Base-by-base conservation (phyloP, 2,113 vertebrate genomes). In the Amazona guildingii region DNA sequence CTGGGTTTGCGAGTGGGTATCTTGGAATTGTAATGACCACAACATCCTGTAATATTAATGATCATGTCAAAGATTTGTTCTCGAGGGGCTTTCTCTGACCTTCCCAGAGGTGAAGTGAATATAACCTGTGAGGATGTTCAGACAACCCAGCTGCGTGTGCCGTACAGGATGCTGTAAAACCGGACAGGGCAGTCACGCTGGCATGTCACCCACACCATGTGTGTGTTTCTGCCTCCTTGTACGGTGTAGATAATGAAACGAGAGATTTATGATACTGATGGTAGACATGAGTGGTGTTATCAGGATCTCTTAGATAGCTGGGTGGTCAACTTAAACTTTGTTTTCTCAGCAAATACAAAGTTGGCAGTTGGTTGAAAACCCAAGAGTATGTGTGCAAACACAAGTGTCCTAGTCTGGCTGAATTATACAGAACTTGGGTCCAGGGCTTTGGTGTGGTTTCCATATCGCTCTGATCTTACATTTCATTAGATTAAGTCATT, bases 271-370 rank as follows among this genome's bases (percentile, higher is more conserved):
- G 62, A 35, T 57, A 33, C 70, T 83, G 87, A 90, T 92, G 89
- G 84, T 89, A 91, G 94, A 93, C 70, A 82, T 92, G 90, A 95
- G 85, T 91, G 80, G 80, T 96, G 88, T 96, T 97, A 94, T 97
- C 95, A 68, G 95, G 86, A 95, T 88, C 94, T 97, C 92, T 97
- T 94, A 95, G 95, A 94, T 86, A 96, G 96, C 96, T 97, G 97
- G 97, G 97, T 97, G 97, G 97, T 97, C 97, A 97, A 95, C 79
- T 94, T 76, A 66, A 97, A 92, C 94, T 96, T 96, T 96, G 97
- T 97, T 97, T 97, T 96, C 96, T 97, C 74, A 96, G 78, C 94
- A 97, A 97, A 97, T 97, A 97, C 75, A 79, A 83, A 97, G 85
- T 95, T 97, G 97, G 97, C 97, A 96, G 96, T 82, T 94, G 76